Conservation (phyloP, 2,113 vertebrate genomes). For the Hystrix brachyura region DNA sequence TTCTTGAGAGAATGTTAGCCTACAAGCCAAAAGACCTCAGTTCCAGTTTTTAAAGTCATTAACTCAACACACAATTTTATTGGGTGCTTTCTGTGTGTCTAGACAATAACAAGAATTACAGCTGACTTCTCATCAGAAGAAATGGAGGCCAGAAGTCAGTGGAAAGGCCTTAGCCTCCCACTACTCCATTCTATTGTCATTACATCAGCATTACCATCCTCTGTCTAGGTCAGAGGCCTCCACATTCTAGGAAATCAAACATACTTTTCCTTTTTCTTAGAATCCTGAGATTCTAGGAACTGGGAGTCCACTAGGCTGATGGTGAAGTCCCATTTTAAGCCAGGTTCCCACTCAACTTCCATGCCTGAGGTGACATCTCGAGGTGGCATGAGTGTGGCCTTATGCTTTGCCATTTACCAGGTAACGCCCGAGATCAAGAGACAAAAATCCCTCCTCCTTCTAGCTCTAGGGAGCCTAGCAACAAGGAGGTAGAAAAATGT, state of each 20-base stretch:
- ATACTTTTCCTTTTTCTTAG: slow-evolving; percentile 45
- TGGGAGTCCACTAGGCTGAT: neutral
- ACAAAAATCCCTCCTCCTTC: neutral
- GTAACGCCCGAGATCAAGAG: neutral
- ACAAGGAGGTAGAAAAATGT: neutral
- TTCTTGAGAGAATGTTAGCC: slow-evolving; percentile 10
- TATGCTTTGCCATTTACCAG: neutral
- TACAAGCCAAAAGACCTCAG: neutral
- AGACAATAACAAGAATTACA: neutral
- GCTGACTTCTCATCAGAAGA: slow-evolving; percentile 15
- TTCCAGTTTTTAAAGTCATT: slow-evolving; percentile 47
- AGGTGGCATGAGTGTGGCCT: neutral
- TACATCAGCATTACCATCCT: neutral
- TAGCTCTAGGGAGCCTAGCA: neutral
- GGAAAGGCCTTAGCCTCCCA: neutral
- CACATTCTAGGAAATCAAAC: neutral
- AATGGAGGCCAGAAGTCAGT: neutral
- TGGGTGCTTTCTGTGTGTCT: neutral
- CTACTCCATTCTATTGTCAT: neutral
- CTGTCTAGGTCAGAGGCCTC: slow-evolving; percentile 1
- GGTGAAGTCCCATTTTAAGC: neutral
- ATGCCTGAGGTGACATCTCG: neutral
- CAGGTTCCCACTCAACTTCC: neutral
- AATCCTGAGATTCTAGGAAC: neutral
- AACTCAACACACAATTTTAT: slow-evolving; percentile 12